phyloP scores from a whole-genome alignment of 2,797 vertebrate genomes.

The Valencia hispanica region DNA sequence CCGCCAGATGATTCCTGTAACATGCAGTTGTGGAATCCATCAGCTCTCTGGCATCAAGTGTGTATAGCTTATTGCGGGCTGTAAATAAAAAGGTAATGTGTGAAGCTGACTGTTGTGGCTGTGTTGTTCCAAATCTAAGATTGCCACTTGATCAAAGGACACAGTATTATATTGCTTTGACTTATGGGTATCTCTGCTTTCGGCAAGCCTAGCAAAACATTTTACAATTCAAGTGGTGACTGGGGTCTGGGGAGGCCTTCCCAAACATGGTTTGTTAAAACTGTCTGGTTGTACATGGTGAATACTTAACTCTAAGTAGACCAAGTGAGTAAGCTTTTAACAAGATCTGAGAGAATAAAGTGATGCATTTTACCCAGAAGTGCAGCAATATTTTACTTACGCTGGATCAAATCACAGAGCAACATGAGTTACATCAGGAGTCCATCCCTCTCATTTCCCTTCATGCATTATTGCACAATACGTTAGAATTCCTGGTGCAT shows the following conservation, averaged over 20 bases:
- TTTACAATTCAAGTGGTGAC: conserved; percentile 49
- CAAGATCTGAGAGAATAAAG: conserved; percentile 67
- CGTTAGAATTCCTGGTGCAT: conserved; percentile 11
- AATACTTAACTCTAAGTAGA: conserved; percentile 56
- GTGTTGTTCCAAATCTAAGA: conserved; percentile 43
- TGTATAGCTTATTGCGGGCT: conserved; percentile 55
- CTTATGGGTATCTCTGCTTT: conserved; percentile 43
- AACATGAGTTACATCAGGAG: conserved; percentile 27
- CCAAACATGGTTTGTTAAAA: conserved; percentile 56
- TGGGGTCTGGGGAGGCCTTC: conserved; percentile 40
- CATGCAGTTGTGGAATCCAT: conserved; percentile 64
- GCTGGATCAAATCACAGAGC: conserved; percentile 44
- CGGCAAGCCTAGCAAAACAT: conserved; percentile 43
- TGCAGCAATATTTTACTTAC: conserved; percentile 38
- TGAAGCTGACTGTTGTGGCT: conserved; percentile 57
- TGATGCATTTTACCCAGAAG: conserved; percentile 56
- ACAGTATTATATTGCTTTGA: conserved; percentile 39
- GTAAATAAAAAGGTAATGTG: conserved; percentile 68
- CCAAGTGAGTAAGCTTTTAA: conserved; percentile 64
- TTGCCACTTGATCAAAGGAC: conserved; percentile 34
- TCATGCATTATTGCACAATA: conserved; percentile 18
- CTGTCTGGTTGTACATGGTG: conserved; percentile 36
- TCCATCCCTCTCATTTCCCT: conserved; percentile 24
- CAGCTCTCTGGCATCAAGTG: conserved; percentile 46
- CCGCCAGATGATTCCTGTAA: conserved; percentile 61